Percentiles rank a stretch among this genome's conserved stretches.
Conservation (phyloP, 1,140 invertebrate species). For the Orchestia grillus region DNA sequence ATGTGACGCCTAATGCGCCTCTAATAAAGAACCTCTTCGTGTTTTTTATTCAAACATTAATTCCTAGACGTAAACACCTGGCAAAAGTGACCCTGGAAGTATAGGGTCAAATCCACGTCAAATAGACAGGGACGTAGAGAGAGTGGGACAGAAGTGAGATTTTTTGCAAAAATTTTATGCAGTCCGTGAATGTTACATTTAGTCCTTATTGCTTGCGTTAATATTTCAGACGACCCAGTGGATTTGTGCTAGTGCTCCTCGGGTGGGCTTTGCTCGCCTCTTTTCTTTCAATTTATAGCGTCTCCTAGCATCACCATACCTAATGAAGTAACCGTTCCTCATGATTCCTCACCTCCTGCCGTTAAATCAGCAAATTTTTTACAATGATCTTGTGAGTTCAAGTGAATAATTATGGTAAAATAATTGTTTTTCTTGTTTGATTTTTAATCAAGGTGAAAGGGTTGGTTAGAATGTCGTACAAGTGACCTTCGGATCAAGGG, state of each 20-base stretch:
- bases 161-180: neutral
- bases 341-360: neutral
- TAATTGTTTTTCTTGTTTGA: neutral
- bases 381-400: neutral
- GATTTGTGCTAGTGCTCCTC: neutral
- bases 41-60: too few relatives aligned
- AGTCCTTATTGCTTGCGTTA: too few relatives aligned
- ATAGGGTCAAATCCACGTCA: neutral
- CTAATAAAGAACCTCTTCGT: too few relatives aligned
- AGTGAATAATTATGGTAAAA: neutral
- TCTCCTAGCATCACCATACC: neutral
- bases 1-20: too few relatives aligned
- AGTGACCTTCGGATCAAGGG: neutral
- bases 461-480: neutral
- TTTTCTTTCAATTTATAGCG: neutral
- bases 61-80: too few relatives aligned
- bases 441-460: neutral
- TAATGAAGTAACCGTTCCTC: neutral
- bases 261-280: neutral
- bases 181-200: neutral
- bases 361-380: neutral
- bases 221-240: neutral
- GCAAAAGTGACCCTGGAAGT: too few relatives aligned
- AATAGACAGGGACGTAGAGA: neutral
- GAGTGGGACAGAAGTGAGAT: neutral